Percentiles rank a stretch among this genome's conserved stretches.
Evolutionary conservation across 2,888 invertebrate species (phyloP).

Genomic region (Sarcophaga carnaria): DNA sequence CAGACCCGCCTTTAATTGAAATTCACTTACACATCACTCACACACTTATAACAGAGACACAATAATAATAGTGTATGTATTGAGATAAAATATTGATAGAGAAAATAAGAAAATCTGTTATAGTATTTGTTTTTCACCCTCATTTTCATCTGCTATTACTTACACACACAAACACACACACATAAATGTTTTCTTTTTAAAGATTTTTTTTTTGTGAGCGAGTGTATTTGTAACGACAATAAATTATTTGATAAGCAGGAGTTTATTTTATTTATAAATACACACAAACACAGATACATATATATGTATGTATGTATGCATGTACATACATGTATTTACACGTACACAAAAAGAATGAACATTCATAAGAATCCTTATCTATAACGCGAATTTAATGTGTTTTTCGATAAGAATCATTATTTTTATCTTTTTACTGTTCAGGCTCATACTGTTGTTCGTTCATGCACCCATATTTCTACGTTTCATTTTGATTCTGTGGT

Average conservation of each 20-base stretch:
- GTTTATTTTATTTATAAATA: constrained; percentile 34
- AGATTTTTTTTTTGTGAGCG: background rate
- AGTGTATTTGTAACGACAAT: constrained; percentile 20
- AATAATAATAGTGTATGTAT: no score
- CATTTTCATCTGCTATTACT: no score
- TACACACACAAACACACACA: no score
- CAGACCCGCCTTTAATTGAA: no score
- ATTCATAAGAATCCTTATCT: constrained; percentile 34
- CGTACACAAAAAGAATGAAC: background rate
- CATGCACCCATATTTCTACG: background rate
- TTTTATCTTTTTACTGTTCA: constrained; percentile 23
- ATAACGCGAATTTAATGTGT: constrained; percentile 43
- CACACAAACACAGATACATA: background rate
- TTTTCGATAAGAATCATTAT: constrained; percentile 48
- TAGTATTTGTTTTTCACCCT: no score
- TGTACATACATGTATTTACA: background rate
- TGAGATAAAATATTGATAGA: background rate
- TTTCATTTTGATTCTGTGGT: background rate
- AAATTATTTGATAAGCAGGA: constrained; percentile 30
- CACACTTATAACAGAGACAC: no score
- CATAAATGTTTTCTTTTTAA: no score
- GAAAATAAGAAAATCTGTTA: constrained; percentile 9
- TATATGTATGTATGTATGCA: background rate
- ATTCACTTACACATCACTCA: background rate
- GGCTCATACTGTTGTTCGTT: background rate